Base-by-base conservation (phyloP, 2,888 invertebrate species). In the Habrosyne pyritoides region DNA sequence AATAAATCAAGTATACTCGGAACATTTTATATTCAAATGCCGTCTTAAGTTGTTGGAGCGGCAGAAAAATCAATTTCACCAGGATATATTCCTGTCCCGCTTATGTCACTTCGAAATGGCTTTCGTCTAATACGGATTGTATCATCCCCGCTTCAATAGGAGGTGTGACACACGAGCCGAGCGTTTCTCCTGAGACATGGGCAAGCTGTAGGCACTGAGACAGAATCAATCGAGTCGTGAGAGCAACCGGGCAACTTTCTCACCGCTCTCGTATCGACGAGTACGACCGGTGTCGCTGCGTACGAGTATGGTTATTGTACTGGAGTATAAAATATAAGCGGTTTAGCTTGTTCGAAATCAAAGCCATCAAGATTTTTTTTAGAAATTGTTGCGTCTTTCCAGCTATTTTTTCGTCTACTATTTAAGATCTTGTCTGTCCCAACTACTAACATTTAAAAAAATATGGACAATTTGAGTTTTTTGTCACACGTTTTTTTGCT, bases 221-320 rank as follows among this genome's bases (percentile, higher is more conserved):
- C 78, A 64, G 81, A 82, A 84, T 83, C 84, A 82, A 84, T 82
- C 75, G 75, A 66, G 70, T 56, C 78, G 81, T 79, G 84, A 89
- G 91, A 90, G 87, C 82, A 83, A 80, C 82, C 67, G 69, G 69
- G 77, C 88, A 86, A 90, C 91, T 91, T 91, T 91, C 91, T 79
- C 87, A 80, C 60, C 77, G 82, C 78, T 85, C 84, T 84, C 78
- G 80, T 84, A 83, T 81, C 79, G 78, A 73, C 77, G 67, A 62
- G 68, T 60, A 60, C 71, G 71, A 77, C 79, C 75, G 75, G 78
- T 75, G 78, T 66, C 59, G 58, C 71, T 70, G 70, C 74, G 75
- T 73, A 77, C 77, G 69, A 63, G 66, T 66, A 64, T 59, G 63
- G 69, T 59, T 62, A 64, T 57, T 56, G 62, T 60, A 58, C 54